A percentile compares a stretch with the other conserved stretches of the same genome.
phyloP scores from a whole-genome alignment of 2,797 vertebrate genomes.

The Odontamblyopus rebecca region DNA sequence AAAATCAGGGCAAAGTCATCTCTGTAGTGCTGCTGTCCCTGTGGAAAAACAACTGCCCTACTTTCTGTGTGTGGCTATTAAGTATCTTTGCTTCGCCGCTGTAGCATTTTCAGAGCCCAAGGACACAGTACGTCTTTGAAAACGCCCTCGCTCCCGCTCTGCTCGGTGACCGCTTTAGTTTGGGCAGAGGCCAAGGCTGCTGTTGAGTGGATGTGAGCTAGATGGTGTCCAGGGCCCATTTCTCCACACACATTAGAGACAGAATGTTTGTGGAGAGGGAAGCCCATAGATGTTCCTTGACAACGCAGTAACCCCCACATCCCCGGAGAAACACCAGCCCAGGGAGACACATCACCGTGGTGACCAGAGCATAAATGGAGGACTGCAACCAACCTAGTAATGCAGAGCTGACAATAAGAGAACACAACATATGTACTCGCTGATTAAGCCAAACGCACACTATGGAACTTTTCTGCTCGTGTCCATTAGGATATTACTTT shows the following conservation, averaged over 20 bases:
- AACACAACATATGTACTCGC: conserved; percentile 21
- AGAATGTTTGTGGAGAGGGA: conserved; percentile 33
- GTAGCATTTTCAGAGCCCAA: conserved; percentile 34
- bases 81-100: conserved; percentile 28
- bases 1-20: conserved; percentile 38
- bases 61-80: conserved; percentile 40
- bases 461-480: no score
- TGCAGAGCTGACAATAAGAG: conserved; percentile 11
- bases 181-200: conserved; percentile 19
- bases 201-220: conserved; percentile 20
- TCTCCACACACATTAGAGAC: neutral
- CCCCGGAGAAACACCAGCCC: conserved; percentile 35
- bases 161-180: conserved; percentile 28
- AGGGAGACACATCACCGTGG: conserved; percentile 61
- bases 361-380: conserved; percentile 43
- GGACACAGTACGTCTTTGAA: conserved; percentile 44
- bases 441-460: neutral
- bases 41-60: conserved; percentile 54
- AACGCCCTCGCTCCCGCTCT: conserved; percentile 12
- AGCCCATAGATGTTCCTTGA: conserved; percentile 50
- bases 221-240: neutral
- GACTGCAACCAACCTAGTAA: conserved; percentile 44
- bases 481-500: no score
- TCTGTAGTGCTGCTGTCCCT: conserved; percentile 24
- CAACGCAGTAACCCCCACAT: conserved; percentile 31